Evolutionary conservation across 2,797 vertebrate species (phyloP), one percentile per base, ranked within the genome.

Genomic region (Falco novaeseelandiae): DNA sequence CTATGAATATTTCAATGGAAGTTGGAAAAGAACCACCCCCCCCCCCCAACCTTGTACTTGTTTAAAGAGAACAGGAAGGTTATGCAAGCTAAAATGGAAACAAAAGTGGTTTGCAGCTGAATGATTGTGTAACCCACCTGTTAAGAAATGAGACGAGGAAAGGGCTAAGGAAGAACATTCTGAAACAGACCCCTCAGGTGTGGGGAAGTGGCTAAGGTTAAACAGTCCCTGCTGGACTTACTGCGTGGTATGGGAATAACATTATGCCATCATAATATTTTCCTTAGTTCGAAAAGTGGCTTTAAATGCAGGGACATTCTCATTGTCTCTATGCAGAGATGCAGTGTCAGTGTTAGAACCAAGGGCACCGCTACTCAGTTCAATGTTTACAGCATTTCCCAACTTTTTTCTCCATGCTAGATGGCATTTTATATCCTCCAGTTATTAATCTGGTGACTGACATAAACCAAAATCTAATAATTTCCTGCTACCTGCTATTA

Each of bases 71-170:
- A n/a, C 55, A 84, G 74, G 72, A 69, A 74, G 26, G 71, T 85
- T 90, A 87, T 87, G 84, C 46, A 92, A 96, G 79, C 30, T 78
- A 70, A 78, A 70, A 85, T n/a, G 21, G 62, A 95, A 90, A 73
- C 86, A 89, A 73, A 93, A 40, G 67, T 84, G 67, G 26, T 66
- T 91, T 95, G 67, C 79, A 69, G 57, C 34, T 46, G 59, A 72
- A 22, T 22, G 44, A 42, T 92, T 96, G 92, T 85, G 62, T 61
- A 96, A 92, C 48, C 38, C 17, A 10, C 46, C 2, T 1, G 26
- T 87, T 89, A 81, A 88, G 93, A 89, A 96, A 95, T 4, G 13
- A 62, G 52, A 70, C 2, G 3, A 87, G 40, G 23, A 78, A 79
- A 69, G 71, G 83, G 58, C 62, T 73, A 79, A 83, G 76, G 79